A percentile compares a stretch with the other conserved stretches of the same genome.
Conservation (phyloP, 30 jellyfish, hydroid and myxozoan genomes). For the Pelagia noctiluca region DNA sequence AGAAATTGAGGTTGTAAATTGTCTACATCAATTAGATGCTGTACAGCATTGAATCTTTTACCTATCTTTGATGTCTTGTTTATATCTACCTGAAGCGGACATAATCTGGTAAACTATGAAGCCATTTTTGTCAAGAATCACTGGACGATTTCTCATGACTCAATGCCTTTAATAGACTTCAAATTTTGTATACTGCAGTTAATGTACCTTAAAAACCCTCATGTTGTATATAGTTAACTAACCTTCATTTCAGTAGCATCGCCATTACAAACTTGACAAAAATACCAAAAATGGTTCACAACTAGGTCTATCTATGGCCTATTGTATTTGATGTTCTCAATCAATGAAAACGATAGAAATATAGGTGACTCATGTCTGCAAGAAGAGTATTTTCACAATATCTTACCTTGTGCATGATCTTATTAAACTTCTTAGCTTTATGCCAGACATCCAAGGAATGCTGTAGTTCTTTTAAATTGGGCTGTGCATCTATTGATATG, state of each 20-base stretch:
- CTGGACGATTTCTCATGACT: conserved; percentile 11
- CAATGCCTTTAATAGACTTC: background rate
- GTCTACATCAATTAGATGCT: too few species aligned
- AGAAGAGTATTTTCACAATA: background rate
- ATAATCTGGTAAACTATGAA: conserved; percentile 2
- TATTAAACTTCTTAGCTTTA: background rate
- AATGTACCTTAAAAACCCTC: background rate
- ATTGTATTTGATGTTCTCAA: background rate
- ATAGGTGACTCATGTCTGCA: background rate
- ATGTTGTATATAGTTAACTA: conserved; percentile 14
- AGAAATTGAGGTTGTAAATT: too few species aligned
- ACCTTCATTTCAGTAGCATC: background rate
- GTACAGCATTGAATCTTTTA: background rate
- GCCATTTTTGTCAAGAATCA: conserved; percentile 30
- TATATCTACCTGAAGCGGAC: conserved; percentile 30
- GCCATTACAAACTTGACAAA: background rate
- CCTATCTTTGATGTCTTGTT: background rate
- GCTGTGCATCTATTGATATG: too few species aligned
- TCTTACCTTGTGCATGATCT: background rate
- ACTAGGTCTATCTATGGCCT: background rate
- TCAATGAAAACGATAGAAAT: background rate
- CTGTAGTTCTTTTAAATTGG: too few species aligned
- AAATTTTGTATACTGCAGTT: background rate
- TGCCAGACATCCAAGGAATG: conserved; percentile 1
- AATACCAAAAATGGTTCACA: background rate